Base-by-base conservation (phyloP, 2,888 invertebrate species). In the Phaonia tiefii region DNA sequence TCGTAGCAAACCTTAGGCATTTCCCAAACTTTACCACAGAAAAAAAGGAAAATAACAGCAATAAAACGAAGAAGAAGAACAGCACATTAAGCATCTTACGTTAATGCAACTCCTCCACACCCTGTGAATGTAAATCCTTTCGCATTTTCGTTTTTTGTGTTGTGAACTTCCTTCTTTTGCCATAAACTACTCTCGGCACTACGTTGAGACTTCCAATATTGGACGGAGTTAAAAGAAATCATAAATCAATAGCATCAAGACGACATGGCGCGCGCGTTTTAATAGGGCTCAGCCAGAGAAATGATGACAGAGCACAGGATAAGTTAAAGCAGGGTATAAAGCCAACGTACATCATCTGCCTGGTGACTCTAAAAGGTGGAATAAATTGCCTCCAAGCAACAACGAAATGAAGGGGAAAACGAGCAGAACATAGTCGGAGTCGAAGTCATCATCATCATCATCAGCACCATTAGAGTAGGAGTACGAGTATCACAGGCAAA, bases 371-470 rank as follows among this genome's bases (percentile, higher is more conserved):
- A 58, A 37, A 75, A 71, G 67, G 46, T 69, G 63, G 26, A 67
- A 79, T 79, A 78, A 78, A 78, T 65, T 74, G 44, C 67, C 67
- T 39, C 15, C 66, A n/a, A 67, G 70, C 65, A 74, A n/a, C n/a
- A 42, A 11, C 63, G n/a, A n/a, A n/a, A n/a, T n/a, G n/a, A n/a
- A n/a, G n/a, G n/a, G n/a, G n/a, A n/a, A n/a, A n/a, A 17, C 11
- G 22, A 1, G 49, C 15, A 51, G 1, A 11, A 51, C 17, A 51
- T 2, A 51, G 17, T 7, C 20, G 31, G n/a, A n/a, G n/a, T n/a
- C n/a, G n/a, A n/a, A n/a, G n/a, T 46, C 46, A 46, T 5, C 46
- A 13, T 13, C 46, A 15, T 46, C 46, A 46, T 5, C 15, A 46
- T 5, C 51, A 25, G 1, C 54, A 54, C 3, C 63, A 39, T 8